Conservation (phyloP, 2,888 invertebrate species). For the Hartigia nigra region DNA sequence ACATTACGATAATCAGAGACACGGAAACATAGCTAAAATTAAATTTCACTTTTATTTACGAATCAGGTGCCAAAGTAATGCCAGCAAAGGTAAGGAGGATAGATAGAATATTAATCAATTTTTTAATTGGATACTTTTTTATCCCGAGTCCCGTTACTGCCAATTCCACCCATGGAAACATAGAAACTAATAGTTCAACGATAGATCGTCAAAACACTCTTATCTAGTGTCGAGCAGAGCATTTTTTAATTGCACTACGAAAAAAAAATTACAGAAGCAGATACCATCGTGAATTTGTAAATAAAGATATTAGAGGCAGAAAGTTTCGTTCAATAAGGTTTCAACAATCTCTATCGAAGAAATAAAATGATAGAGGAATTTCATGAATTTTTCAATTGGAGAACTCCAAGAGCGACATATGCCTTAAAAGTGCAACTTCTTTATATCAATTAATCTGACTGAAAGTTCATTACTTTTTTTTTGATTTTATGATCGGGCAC, state of each 20-base stretch:
- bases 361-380: neutral
- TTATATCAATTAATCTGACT: neutral
- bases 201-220: neutral
- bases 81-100: neutral
- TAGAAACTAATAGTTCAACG: neutral
- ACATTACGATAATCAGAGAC: constrained; percentile 2
- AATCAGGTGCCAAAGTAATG: neutral
- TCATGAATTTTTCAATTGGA: constrained; percentile 16
- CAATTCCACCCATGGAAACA: neutral
- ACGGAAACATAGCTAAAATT: neutral
- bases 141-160: neutral
- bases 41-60: neutral
- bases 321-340: neutral
- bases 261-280: neutral
- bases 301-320: constrained; percentile 4
- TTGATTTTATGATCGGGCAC: neutral
- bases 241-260: neutral
- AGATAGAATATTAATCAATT: neutral
- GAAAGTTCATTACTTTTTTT: neutral
- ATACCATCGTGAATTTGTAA: constrained; percentile 13
- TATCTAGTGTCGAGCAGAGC: neutral
- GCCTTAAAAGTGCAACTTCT: neutral
- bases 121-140: neutral
- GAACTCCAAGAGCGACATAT: neutral
- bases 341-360: neutral